Evolutionary conservation across 2,888 invertebrate genomes (phyloP), one percentile per base, ranked within the genome.

Genomic region (Melanotus villosus): DNA sequence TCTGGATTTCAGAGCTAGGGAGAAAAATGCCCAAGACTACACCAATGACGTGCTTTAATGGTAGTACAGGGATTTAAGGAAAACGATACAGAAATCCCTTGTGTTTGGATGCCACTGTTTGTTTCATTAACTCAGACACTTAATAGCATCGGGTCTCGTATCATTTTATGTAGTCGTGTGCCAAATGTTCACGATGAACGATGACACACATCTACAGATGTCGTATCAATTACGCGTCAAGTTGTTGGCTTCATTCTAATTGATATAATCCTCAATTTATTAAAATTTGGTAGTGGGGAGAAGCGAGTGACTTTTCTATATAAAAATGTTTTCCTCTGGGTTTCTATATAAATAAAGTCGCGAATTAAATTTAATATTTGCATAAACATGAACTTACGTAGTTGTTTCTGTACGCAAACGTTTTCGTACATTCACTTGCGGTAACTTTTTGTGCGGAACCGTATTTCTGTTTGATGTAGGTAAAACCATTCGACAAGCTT

Each of bases 41-140:
- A 50, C 65, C 57, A 38, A 65, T 65, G 58, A 57, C 65, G 57
- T 45, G 32, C 45, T 65, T 57, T 65, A 65, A 65, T 65, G 50
- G 57, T 50, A 45, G 65, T 57, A 58, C 34, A 10, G 65, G 65
- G 65, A 65, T 65, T 65, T 65, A 26, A 36, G 64, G 50, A 14
- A 45, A 47, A 50, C 58, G 58, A 57, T 47, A 26, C 10, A 26
- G 21, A 58, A 65, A 47, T 57, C 65, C 57, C 41, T 58, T 30
- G 65, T 38, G 65, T 12, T 57, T 52, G 19, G 38, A 6, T 26
- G 62, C 50, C 36, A 36, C 38, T 52, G 14, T 62, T 26, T 52
- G 38, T 63, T 36, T 38, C 50, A 52, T 52, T 63, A 63, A 26
- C 38, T 63, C 41, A 9, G 50, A 50, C 34, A 38, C 43, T 62